These are phyloP conservation scores for Acanthosepion esculentum DNA, from an alignment of 2,888 invertebrate genomes.

Conservation along the genomic window DNA sequence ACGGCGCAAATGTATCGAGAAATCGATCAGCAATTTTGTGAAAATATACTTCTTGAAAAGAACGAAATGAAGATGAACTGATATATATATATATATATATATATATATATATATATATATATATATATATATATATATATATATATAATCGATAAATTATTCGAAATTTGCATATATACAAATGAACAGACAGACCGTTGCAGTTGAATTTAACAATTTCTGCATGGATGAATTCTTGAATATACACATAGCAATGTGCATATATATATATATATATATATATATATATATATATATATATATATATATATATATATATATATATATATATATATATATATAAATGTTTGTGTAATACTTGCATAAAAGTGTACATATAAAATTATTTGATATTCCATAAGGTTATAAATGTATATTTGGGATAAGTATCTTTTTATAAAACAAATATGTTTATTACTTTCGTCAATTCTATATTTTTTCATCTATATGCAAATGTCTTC, in stretches of 20 bases:
- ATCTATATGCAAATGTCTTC: background rate
- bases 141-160: too few relatives aligned
- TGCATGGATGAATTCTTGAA: too few relatives aligned
- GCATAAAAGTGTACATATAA: background rate
- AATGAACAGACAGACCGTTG: too few relatives aligned
- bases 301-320: too few relatives aligned
- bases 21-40: background rate
- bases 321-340: background rate
- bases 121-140: too few relatives aligned
- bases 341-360: background rate
- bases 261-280: too few relatives aligned
- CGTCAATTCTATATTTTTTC: background rate
- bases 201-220: too few relatives aligned
- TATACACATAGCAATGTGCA: too few relatives aligned
- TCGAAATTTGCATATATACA: too few relatives aligned
- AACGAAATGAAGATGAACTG: background rate
- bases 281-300: too few relatives aligned
- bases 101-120: too few relatives aligned
- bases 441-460: background rate
- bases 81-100: too few relatives aligned
- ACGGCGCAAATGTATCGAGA: background rate
- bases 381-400: background rate
- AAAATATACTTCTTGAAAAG: background rate
- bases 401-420: background rate
- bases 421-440: constrained; percentile 4